A percentile compares a stretch with the other conserved stretches of the same genome.
phyloP scores from a whole-genome alignment of 92 coral and sea anemone genomes.

The Virgularia gustaviana region DNA sequence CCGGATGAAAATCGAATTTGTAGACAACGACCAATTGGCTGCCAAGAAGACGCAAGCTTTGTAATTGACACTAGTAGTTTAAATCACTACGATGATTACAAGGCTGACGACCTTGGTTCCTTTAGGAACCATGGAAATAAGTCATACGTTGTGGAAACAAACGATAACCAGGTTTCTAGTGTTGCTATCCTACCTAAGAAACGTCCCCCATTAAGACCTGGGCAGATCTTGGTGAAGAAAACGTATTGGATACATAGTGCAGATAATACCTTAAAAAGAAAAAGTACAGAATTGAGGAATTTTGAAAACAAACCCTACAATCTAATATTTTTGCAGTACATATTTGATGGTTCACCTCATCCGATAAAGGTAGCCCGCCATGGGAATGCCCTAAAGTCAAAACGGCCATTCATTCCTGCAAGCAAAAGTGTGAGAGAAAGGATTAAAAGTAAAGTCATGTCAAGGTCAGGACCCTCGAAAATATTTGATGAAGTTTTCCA shows the following conservation, averaged over 20 bases:
- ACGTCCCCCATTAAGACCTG: background rate
- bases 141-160: constrained; percentile 25
- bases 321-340: constrained; percentile 40
- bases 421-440: constrained; percentile 34
- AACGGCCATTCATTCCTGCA: constrained; percentile 41
- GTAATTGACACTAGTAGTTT: constrained; percentile 29
- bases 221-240: constrained; percentile 36
- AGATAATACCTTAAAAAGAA: constrained; percentile 40
- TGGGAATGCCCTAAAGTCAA: constrained; percentile 10
- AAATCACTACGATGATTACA: constrained; percentile 27
- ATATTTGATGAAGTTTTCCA: constrained; percentile 37
- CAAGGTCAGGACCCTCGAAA: constrained; percentile 37
- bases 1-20: constrained; percentile 43
- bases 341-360: constrained; percentile 39
- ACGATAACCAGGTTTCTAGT: constrained; percentile 1
- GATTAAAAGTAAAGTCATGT: constrained; percentile 25
- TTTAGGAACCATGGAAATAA: constrained; percentile 46
- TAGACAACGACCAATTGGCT: constrained; percentile 25
- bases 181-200: constrained; percentile 11
- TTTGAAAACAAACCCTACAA: background rate
- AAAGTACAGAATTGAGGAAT: constrained; percentile 31
- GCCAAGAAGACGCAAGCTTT: constrained; percentile 40
- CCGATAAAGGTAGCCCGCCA: constrained; percentile 32
- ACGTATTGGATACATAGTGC: constrained; percentile 45
- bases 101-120: constrained; percentile 30